These are phyloP conservation scores for Eumerus sabulonum DNA, from an alignment of 2,888 invertebrate species.

Conservation along the genomic window DNA sequence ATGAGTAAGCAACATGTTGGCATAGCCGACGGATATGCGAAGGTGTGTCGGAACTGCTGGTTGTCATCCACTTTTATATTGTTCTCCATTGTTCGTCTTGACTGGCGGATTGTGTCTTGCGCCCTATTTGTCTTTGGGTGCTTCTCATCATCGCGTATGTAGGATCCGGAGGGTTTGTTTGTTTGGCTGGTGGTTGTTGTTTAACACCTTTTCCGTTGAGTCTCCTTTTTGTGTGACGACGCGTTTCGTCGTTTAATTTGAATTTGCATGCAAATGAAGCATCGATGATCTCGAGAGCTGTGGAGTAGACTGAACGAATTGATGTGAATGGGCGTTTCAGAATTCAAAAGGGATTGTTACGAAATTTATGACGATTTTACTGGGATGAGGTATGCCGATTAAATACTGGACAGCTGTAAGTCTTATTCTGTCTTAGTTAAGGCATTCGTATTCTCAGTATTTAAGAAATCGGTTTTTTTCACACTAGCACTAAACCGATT, in stretches of 20 bases:
- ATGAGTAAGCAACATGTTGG: constrained; percentile 33
- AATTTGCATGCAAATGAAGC: constrained; percentile 61
- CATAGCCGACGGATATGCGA: neutral
- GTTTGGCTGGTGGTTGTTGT: constrained; percentile 18
- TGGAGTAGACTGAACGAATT: neutral
- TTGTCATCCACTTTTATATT: constrained; percentile 12
- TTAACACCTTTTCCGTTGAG: constrained; percentile 30
- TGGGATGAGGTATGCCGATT: too few relatives aligned
- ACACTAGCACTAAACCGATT: too few relatives aligned
- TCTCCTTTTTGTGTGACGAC: constrained; percentile 38
- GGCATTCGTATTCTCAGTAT: too few relatives aligned
- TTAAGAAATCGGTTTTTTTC: too few relatives aligned
- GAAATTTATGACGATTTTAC: too few relatives aligned
- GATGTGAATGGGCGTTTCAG: too few relatives aligned
- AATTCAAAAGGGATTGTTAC: too few relatives aligned
- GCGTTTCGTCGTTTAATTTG: constrained; percentile 59
- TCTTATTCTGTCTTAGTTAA: too few relatives aligned
- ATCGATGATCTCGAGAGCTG: constrained; percentile 52
- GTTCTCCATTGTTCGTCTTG: neutral
- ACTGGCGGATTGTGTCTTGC: neutral
- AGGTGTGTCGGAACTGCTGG: neutral
- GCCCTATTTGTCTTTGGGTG: neutral
- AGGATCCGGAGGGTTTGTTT: too few relatives aligned
- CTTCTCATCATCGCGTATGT: too few relatives aligned
- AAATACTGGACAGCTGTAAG: too few relatives aligned